Percentiles rank a stretch among this genome's conserved stretches.
phyloP scores from a whole-genome alignment of 2,797 vertebrate species.

The Lacerta viridis region DNA sequence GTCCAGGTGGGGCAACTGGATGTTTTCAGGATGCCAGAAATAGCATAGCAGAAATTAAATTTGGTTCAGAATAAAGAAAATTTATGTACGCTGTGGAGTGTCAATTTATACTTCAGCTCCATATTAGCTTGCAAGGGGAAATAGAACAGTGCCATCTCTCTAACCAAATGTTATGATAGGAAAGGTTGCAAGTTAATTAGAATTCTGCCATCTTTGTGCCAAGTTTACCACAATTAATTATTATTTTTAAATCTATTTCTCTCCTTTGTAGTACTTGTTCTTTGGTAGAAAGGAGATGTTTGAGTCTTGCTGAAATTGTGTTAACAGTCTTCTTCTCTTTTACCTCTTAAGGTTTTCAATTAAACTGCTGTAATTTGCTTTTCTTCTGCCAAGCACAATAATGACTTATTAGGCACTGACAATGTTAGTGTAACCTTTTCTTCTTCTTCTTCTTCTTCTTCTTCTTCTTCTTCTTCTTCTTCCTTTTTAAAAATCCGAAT shows the following conservation, averaged over 20 bases:
- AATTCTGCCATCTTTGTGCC: slow-evolving; percentile 86
- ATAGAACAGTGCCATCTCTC: slow-evolving; percentile 56
- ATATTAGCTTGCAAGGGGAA: too few species aligned
- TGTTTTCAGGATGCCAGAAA: slow-evolving; percentile 31
- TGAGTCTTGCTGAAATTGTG: slow-evolving; percentile 74
- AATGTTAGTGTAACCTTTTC: slow-evolving; percentile 80
- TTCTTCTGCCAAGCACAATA: slow-evolving; percentile 82
- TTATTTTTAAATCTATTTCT: slow-evolving; percentile 80
- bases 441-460: slow-evolving; percentile 52
- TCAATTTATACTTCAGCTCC: too few species aligned
- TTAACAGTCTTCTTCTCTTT: slow-evolving; percentile 80
- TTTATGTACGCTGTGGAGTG: slow-evolving; percentile 54
- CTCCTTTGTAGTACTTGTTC: slow-evolving; percentile 81
- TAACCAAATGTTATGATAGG: slow-evolving; percentile 78
- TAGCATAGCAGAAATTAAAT: neutral
- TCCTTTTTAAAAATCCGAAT: slow-evolving; percentile 13
- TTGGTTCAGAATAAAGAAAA: slow-evolving; percentile 58
- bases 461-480: slow-evolving; percentile 65
- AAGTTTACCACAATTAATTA: slow-evolving; percentile 88
- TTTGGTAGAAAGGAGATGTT: slow-evolving; percentile 77
- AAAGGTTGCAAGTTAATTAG: slow-evolving; percentile 87
- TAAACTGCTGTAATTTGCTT: slow-evolving; percentile 83
- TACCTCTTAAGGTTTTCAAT: slow-evolving; percentile 81
- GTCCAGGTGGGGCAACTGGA: slow-evolving; percentile 48
- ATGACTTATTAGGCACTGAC: slow-evolving; percentile 79